Conservation (phyloP, 2,113 vertebrate genomes). For the Corynorhinus townsendii region DNA sequence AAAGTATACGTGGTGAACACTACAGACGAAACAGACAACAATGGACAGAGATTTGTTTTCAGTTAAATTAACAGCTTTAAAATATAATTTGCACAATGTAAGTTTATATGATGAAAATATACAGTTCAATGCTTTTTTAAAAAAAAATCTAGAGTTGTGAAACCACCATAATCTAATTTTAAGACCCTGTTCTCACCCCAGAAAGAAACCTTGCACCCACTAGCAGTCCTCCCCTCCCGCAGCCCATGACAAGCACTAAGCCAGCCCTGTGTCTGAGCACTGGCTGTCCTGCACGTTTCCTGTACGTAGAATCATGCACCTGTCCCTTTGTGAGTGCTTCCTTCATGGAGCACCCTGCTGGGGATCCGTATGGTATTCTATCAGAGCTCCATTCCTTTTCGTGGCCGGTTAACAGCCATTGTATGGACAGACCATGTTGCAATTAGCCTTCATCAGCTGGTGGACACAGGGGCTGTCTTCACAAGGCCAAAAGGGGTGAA, state of each 20-base stretch:
- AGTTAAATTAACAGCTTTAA: background rate
- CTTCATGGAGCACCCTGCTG: no score
- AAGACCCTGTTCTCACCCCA: background rate
- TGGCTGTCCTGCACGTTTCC: no score
- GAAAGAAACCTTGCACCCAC: accelerated
- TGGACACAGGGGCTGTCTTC: no score
- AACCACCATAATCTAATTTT: background rate
- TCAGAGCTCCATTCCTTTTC: no score
- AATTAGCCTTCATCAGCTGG: no score
- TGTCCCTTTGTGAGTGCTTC: no score
- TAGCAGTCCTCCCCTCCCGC: accelerated
- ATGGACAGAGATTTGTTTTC: background rate
- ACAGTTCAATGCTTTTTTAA: background rate
- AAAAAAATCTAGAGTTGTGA: background rate
- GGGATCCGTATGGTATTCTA: background rate
- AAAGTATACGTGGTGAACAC: background rate
- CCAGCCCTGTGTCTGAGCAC: no score
- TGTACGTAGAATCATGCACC: no score
- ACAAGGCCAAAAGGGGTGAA: no score
- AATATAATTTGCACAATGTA: background rate
- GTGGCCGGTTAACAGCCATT: accelerated
- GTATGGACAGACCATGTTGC: accelerated
- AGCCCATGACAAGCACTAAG: background rate
- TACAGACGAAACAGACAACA: background rate
- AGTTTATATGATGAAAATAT: background rate